Evolutionary conservation across 2,113 vertebrate genomes (phyloP).

Genomic region (Oreocharis arfaki): DNA sequence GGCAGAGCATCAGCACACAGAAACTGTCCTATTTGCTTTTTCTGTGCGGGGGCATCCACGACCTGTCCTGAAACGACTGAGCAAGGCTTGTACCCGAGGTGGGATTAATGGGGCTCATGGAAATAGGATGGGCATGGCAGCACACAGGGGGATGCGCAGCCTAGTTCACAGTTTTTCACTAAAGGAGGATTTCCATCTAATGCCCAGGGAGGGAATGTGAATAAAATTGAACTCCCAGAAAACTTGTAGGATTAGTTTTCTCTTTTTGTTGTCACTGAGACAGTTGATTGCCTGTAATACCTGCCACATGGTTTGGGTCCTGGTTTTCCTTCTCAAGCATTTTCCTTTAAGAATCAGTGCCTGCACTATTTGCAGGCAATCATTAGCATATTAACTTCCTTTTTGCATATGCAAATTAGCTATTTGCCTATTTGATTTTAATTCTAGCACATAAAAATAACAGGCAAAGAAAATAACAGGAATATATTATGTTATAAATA

Average conservation of each 20-base stretch:
- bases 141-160: background rate
- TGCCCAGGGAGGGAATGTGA: background rate
- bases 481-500: background rate
- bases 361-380: background rate
- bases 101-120: background rate
- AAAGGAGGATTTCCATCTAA: background rate
- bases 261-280: background rate
- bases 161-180: background rate
- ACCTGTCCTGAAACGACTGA: background rate
- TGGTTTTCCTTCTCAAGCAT: background rate
- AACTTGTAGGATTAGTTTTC: background rate
- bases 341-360: background rate
- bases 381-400: background rate
- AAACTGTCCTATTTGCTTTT: background rate
- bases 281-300: background rate
- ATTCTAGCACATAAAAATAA: background rate
- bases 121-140: background rate
- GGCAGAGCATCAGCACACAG: background rate
- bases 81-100: accelerated
- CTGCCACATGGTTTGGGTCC: accelerated
- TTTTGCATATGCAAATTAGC: background rate
- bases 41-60: accelerated
- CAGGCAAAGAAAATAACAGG: background rate
- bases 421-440: background rate
- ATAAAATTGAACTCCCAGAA: background rate